These are phyloP conservation scores for Synanthedon tipuliformis DNA, from an alignment of 2,888 invertebrate genomes.

Conservation along the genomic window DNA sequence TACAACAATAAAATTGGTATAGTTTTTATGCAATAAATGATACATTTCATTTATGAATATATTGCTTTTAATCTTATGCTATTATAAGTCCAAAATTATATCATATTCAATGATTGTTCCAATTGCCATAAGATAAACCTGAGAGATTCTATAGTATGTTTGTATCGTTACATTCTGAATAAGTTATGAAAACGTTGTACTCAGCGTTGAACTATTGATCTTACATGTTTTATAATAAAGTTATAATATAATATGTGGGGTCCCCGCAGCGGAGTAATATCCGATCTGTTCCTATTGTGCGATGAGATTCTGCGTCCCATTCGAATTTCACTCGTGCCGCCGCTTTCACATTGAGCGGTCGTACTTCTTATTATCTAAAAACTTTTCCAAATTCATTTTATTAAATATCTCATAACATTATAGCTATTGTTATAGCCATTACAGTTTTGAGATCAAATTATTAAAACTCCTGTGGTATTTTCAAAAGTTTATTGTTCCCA, in stretches of 20 bases:
- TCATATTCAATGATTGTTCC: too few relatives aligned
- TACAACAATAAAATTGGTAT: too few relatives aligned
- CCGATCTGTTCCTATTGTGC: constrained; percentile 52
- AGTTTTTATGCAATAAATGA: too few relatives aligned
- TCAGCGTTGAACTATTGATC: constrained; percentile 38
- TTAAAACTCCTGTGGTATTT: constrained; percentile 35
- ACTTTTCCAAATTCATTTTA: constrained; percentile 27
- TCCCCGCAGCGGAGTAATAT: constrained; percentile 20
- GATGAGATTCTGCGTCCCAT: constrained; percentile 30
- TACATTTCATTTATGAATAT: too few relatives aligned
- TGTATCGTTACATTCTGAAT: neutral
- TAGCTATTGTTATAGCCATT: constrained; percentile 19
- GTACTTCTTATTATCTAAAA: constrained; percentile 30
- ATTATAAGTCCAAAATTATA: too few relatives aligned
- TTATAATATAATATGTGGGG: constrained; percentile 40
- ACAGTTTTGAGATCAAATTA: constrained; percentile 39
- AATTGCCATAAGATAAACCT: too few relatives aligned
- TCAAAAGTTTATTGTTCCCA: constrained; percentile 47
- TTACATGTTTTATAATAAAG: constrained; percentile 41
- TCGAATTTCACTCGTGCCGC: constrained; percentile 46
- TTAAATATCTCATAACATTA: constrained; percentile 19
- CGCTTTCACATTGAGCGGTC: constrained; percentile 45
- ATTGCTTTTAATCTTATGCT: too few relatives aligned
- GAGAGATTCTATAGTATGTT: too few relatives aligned
- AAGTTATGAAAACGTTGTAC: constrained; percentile 1